These are phyloP conservation scores for Xenopus borealis DNA, from an alignment of 2,113 vertebrate species.

Conservation along the genomic window DNA sequence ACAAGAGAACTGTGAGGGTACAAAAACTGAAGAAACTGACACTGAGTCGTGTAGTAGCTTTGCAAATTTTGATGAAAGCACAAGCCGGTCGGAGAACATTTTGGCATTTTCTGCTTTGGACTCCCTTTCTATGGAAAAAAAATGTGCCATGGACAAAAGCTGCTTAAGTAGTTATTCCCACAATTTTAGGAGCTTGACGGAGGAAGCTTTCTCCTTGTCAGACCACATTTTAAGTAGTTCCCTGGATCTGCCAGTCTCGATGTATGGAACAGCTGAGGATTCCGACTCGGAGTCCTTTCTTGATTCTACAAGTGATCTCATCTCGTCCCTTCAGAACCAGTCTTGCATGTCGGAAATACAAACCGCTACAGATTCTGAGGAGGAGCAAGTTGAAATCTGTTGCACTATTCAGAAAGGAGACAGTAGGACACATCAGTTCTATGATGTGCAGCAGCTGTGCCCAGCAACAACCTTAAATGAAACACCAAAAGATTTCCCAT, in stretches of 20 bases:
- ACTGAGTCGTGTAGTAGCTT: constrained; percentile 41
- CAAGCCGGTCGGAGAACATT: constrained; percentile 45
- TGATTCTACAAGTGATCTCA: neutral
- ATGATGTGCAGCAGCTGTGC: neutral
- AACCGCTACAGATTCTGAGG: constrained; percentile 65
- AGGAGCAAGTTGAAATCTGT: constrained; percentile 80
- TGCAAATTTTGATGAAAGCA: constrained; percentile 29
- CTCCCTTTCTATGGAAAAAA: constrained; percentile 61
- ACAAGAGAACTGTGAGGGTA: neutral
- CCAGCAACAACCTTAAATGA: neutral
- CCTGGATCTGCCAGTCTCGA: constrained; percentile 54
- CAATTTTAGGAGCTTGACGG: constrained; percentile 69
- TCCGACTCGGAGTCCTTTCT: constrained; percentile 71
- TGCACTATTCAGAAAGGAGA: constrained; percentile 21
- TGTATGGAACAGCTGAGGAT: constrained; percentile 73
- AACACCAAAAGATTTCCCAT: neutral
- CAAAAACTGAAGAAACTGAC: neutral
- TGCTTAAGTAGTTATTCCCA: constrained; percentile 79
- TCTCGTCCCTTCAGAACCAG: neutral
- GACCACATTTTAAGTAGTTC: constrained; percentile 47
- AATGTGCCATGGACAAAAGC: constrained; percentile 70
- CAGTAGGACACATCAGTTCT: neutral
- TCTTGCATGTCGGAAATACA: constrained; percentile 28
- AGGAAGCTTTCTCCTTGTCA: constrained; percentile 54
- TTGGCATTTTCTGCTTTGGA: constrained; percentile 65